A percentile compares a stretch with the other conserved stretches of the same genome.
phyloP scores from a whole-genome alignment of 2,113 vertebrate genomes.

The Leptodactylus fuscus region DNA sequence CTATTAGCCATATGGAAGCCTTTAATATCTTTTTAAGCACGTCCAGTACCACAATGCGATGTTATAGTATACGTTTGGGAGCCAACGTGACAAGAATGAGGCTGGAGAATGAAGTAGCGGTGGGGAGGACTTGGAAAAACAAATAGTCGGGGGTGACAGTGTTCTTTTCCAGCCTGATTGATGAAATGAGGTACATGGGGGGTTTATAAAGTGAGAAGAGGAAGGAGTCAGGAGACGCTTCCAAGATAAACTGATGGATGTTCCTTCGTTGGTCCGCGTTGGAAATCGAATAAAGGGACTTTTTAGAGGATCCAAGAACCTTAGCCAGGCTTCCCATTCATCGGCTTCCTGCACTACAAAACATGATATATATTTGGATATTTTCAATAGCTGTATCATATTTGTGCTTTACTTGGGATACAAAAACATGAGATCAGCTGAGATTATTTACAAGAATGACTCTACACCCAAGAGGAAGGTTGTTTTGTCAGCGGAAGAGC shows the following conservation, averaged over 20 bases:
- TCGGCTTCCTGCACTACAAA: constrained; percentile 35
- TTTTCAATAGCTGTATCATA: constrained; percentile 43
- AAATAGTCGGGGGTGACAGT: background rate
- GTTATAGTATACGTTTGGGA: constrained; percentile 17
- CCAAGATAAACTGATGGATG: background rate
- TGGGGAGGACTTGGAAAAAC: constrained; percentile 46
- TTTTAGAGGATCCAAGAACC: constrained; percentile 18
- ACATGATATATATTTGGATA: constrained; percentile 45
- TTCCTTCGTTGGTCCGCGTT: constrained; percentile 12
- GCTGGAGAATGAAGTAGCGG: background rate
- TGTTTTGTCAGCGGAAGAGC: constrained; percentile 18
- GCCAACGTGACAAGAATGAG: constrained; percentile 23
- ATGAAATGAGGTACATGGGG: constrained; percentile 36
- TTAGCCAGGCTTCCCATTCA: constrained; percentile 22
- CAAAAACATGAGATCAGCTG: constrained; percentile 38
- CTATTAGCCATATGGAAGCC: constrained; percentile 40
- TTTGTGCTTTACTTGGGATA: constrained; percentile 7
- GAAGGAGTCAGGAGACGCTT: constrained; percentile 16
- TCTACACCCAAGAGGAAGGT: constrained; percentile 14
- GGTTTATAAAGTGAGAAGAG: constrained; percentile 11
- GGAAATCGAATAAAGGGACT: constrained; percentile 37
- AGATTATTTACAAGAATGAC: constrained; percentile 38
- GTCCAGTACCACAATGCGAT: constrained; percentile 55
- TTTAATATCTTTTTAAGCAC: constrained; percentile 56
- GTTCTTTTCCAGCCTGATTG: constrained; percentile 41